Conservation (phyloP, 2,888 invertebrate species). For the Hirtodrosophila trivittata region DNA sequence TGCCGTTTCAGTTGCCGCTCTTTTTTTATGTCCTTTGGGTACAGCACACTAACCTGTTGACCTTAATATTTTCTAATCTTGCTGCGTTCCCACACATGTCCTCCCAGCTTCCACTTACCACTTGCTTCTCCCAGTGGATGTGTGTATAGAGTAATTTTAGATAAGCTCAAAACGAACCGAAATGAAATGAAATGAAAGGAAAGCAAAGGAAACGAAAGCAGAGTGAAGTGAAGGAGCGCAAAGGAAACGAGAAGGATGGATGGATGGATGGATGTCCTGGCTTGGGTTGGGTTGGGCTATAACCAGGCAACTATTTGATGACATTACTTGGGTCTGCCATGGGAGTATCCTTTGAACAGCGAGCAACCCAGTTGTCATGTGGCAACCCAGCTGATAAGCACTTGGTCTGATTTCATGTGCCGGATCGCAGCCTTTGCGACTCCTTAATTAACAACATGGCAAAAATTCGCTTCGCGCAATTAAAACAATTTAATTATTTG, state of each 20-base stretch:
- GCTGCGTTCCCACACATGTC: constrained; percentile 56
- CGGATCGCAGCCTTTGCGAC: constrained; percentile 13
- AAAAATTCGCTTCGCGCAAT: constrained; percentile 64
- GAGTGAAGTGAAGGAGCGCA: constrained; percentile 22
- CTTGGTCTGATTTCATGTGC: constrained; percentile 33
- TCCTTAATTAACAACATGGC: constrained; percentile 62
- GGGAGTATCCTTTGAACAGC: constrained; percentile 12
- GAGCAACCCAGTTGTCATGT: constrained; percentile 15
- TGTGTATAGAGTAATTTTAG: constrained; percentile 69
- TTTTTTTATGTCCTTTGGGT: constrained; percentile 72
- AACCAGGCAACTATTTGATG: constrained; percentile 38
- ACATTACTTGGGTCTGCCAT: constrained; percentile 1
- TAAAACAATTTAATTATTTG: constrained; percentile 75
- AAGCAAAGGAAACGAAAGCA: constrained; percentile 50
- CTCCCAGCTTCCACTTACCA: constrained; percentile 2
- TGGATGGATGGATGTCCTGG: not conserved
- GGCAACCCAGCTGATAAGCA: constrained; percentile 41
- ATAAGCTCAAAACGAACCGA: constrained; percentile 68
- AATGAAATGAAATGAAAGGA: constrained; percentile 48
- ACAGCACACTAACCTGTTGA: constrained; percentile 76
- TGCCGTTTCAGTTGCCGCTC: constrained; percentile 43
- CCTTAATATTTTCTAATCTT: constrained; percentile 78
- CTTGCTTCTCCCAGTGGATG: constrained; percentile 22
- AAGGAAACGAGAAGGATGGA: constrained; percentile 12
- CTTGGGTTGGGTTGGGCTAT: not conserved